Percentiles rank a stretch among this genome's conserved stretches.
Conservation (phyloP, 2,113 vertebrate species). For the Pogonocichla stellata region DNA sequence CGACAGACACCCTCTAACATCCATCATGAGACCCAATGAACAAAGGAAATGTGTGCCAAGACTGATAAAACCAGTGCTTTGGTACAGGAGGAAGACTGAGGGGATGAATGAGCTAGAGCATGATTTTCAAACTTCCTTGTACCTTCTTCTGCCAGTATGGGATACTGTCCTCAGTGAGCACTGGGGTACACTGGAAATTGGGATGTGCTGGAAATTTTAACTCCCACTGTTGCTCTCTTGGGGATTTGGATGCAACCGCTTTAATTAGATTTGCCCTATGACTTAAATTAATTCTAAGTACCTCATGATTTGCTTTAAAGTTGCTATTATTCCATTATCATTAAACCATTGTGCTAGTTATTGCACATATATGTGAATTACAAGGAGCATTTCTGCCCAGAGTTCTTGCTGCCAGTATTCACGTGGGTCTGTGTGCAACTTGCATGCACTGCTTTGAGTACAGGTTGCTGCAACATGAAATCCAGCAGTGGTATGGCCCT, state of each 20-base stretch:
- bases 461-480: background rate
- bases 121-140: background rate
- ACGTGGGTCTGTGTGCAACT: background rate
- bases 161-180: background rate
- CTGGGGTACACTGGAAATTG: background rate
- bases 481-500: background rate
- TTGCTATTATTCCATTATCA: background rate
- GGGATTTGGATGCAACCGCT: background rate
- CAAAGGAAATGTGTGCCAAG: background rate
- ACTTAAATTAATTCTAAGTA: background rate
- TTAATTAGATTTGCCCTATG: background rate
- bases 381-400: background rate
- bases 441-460: background rate
- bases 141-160: background rate
- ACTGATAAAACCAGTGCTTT: background rate
- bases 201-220: background rate
- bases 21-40: background rate
- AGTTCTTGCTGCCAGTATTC: background rate
- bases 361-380: background rate
- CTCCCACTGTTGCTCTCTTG: background rate
- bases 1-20: background rate
- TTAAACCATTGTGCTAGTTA: background rate
- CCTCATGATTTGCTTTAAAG: background rate
- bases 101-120: background rate
- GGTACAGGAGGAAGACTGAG: background rate